Conservation (phyloP, 2,797 vertebrate species). For the Chaetodon trifasciatus region DNA sequence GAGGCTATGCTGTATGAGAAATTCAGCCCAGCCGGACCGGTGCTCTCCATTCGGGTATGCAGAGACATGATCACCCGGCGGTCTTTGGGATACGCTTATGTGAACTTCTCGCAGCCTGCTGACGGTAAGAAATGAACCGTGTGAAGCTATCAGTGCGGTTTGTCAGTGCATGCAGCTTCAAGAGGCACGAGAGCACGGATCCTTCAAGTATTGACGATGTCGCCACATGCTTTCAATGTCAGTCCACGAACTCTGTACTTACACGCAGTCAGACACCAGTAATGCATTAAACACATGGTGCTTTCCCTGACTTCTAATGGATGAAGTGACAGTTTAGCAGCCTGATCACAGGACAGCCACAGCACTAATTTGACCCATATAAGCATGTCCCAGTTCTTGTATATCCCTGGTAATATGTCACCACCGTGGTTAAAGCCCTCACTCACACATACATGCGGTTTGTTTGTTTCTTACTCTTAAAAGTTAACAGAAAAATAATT, state of each 20-base stretch:
- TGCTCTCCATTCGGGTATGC: slow-evolving; percentile 97
- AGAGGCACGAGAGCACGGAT: not conserved
- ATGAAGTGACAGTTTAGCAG: not conserved
- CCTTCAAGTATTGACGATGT: slow-evolving; percentile 34
- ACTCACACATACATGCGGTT: slow-evolving; percentile 1
- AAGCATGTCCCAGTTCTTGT: slow-evolving; percentile 67
- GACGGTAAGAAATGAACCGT: slow-evolving; percentile 89
- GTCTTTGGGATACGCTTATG: slow-evolving; percentile 97
- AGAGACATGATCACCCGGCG: slow-evolving; percentile 98
- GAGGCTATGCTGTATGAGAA: slow-evolving; percentile 99
- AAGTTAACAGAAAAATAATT: not conserved
- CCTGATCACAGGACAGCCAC: not conserved
- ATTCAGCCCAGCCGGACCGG: slow-evolving; percentile 97
- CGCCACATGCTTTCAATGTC: slow-evolving; percentile 45
- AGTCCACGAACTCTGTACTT: not conserved
- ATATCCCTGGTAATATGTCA: slow-evolving; percentile 26
- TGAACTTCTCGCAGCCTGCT: slow-evolving; percentile 98
- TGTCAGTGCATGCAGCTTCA: not conserved
- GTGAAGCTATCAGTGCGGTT: not conserved
- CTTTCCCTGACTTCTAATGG: not conserved
- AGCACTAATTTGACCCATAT: slow-evolving; percentile 74
- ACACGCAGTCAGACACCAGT: not conserved
- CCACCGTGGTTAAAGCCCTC: not conserved
- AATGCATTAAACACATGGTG: not conserved
- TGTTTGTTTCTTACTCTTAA: not conserved